Base-by-base conservation (phyloP, 2,797 vertebrate genomes). In the Carcharodon carcharias region DNA sequence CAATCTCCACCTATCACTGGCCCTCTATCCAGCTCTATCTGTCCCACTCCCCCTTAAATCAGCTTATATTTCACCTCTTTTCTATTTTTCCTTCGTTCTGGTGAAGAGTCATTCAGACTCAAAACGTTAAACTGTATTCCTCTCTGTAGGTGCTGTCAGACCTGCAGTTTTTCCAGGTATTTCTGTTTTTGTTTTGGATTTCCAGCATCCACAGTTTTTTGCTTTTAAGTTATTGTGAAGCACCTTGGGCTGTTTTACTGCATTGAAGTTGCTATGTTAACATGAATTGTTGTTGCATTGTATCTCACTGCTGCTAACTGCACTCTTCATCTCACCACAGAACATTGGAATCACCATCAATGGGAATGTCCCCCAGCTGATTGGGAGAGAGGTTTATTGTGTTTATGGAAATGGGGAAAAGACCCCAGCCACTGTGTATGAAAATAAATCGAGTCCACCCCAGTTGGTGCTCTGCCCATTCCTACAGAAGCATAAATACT, bases 401-500 rank as follows among this genome's bases (percentile, higher is more conserved):
- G 98, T 99, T 97, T 99, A 99, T 5, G 98, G 98, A 73, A 97
- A 98, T 26, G 97, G 97, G 40, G 97, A 98, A 96, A 97, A 97
- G 77, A 99, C 98, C 0, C 97, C 97, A 95, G 99, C 98, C 96
- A 98, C 98, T 0, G 98, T 99, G 21, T 98, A 98, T 28, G 97
- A 97, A 63, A 98, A 98, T 96, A 97, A 98, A 96, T 97, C 97
- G 0, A 98, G 98, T 92, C 98, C 98, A 0, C 97, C 97, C 96
- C 99, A 99, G 97, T 99, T 99, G 96, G 98, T 98, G 97, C 99
- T 99, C 73, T 99, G 99, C 96, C 98, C 98, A 96, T 98, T 99
- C 96, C 98, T 99, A 96, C 98, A 98, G 2, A 97, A 89, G 0
- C 97, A 98, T 88, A 98, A 97, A 96, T 99, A 99, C 96, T 98